A percentile compares a stretch with the other conserved stretches of the same genome.
These are phyloP conservation scores for Myiagra hebetior DNA, from an alignment of 2,113 vertebrate species.

Conservation along the genomic window DNA sequence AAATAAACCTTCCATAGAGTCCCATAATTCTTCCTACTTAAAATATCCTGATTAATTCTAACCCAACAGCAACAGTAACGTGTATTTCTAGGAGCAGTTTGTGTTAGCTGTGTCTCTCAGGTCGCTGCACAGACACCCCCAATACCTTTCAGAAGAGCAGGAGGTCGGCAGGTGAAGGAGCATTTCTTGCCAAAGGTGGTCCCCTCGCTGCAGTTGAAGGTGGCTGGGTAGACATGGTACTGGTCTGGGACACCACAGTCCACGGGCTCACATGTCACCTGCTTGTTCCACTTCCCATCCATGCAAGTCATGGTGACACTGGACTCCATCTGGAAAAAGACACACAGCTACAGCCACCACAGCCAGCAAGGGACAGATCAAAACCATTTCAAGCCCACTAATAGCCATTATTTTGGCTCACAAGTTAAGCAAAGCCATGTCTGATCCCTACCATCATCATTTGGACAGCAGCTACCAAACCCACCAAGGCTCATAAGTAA, in stretches of 20 bases:
- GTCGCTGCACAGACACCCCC: background rate
- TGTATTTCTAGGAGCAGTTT: background rate
- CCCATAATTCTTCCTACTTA: conserved; percentile 51
- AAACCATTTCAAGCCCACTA: background rate
- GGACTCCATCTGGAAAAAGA: conserved; percentile 73
- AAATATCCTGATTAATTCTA: conserved; percentile 45
- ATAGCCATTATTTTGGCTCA: background rate
- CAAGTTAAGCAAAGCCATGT: background rate
- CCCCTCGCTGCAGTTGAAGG: conserved; percentile 88
- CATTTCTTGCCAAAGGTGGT: conserved; percentile 92
- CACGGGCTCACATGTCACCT: conserved; percentile 90
- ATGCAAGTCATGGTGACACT: conserved; percentile 86
- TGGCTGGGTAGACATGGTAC: conserved; percentile 90
- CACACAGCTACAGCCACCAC: background rate
- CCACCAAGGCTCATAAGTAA: background rate
- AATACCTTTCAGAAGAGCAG: conserved; percentile 89
- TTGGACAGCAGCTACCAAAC: background rate
- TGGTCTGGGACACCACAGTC: conserved; percentile 96
- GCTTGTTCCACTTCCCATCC: conserved; percentile 95
- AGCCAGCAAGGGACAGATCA: background rate
- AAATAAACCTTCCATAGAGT: conserved; percentile 40
- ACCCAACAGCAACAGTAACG: background rate
- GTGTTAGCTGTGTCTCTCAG: background rate
- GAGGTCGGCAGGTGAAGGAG: conserved; percentile 89
- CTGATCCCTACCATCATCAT: background rate